A percentile compares a stretch with the other conserved stretches of the same genome.
Conservation (phyloP, 2,797 vertebrate genomes). For the Aeoliscus strigatus region DNA sequence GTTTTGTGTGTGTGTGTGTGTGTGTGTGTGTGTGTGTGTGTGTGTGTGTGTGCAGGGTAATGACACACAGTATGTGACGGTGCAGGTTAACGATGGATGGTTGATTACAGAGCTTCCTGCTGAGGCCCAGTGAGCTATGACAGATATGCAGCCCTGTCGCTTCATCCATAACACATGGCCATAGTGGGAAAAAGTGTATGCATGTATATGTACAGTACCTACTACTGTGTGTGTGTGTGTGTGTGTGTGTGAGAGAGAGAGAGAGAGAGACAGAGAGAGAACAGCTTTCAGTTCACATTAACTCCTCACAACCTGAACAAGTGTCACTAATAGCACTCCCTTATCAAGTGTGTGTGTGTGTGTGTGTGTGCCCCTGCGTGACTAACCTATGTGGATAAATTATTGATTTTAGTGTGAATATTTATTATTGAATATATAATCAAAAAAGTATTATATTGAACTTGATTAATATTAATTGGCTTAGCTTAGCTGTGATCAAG, state of each 20-base stretch:
- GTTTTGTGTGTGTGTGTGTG: too few species aligned
- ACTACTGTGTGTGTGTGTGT: slow-evolving; percentile 1
- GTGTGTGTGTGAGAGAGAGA: too few species aligned
- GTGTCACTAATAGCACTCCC: too few species aligned
- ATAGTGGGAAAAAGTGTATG: slow-evolving; percentile 32
- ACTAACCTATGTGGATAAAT: too few species aligned
- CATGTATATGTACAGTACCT: slow-evolving; percentile 1
- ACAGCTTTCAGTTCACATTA: slow-evolving; percentile 31
- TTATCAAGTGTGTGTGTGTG: not conserved
- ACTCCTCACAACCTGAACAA: slow-evolving; percentile 6
- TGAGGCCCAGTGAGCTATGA: too few species aligned
- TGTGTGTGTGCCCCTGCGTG: slow-evolving; percentile 3
- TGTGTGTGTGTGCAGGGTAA: slow-evolving; percentile 41
- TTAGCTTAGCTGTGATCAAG: too few species aligned
- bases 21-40: slow-evolving; percentile 13
- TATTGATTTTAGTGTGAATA: too few species aligned
- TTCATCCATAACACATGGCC: slow-evolving; percentile 54
- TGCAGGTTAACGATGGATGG: slow-evolving; percentile 62
- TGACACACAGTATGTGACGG: slow-evolving; percentile 49
- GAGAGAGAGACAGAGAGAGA: too few species aligned
- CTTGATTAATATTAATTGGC: too few species aligned
- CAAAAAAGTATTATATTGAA: too few species aligned
- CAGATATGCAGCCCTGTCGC: slow-evolving; percentile 51
- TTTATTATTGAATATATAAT: too few species aligned
- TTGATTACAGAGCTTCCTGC: slow-evolving; percentile 49